phyloP scores from a whole-genome alignment of 2,797 vertebrate species.

The Spatula versicolor region DNA sequence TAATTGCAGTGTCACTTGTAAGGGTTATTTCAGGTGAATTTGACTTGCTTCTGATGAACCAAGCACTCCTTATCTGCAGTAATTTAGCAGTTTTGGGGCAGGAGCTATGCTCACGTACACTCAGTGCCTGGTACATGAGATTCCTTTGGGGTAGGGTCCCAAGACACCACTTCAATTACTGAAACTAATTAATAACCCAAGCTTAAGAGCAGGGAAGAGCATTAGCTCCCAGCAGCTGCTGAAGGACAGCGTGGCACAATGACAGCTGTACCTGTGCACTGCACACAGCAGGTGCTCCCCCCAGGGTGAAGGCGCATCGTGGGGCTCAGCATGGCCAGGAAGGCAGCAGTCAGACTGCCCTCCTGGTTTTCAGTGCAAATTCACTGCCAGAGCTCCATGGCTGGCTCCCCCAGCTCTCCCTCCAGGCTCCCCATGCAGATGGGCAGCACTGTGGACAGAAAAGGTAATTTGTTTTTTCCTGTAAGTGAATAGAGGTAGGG shows the following conservation, averaged over 20 bases:
- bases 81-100: slow-evolving; percentile 13
- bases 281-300: no score
- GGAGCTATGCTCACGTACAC: neutral
- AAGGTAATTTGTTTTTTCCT: slow-evolving; percentile 56
- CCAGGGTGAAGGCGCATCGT: neutral
- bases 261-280: neutral
- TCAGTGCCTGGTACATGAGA: neutral
- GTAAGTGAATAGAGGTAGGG: slow-evolving; percentile 25
- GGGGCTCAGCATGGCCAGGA: neutral
- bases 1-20: slow-evolving; percentile 14
- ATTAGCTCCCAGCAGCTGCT: neutral
- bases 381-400: no score
- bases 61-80: slow-evolving; percentile 45
- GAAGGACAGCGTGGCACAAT: neutral
- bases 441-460: neutral
- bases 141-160: neutral
- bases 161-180: slow-evolving; percentile 37
- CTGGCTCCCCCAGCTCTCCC: no score
- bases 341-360: neutral
- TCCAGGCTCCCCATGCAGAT: neutral
- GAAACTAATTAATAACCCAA: slow-evolving; percentile 49
- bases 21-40: slow-evolving; percentile 60
- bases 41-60: slow-evolving; percentile 66
- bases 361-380: neutral
- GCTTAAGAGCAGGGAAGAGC: neutral